Evolutionary conservation across 2,797 vertebrate genomes (phyloP).

Genomic region (Spinus pinus): DNA sequence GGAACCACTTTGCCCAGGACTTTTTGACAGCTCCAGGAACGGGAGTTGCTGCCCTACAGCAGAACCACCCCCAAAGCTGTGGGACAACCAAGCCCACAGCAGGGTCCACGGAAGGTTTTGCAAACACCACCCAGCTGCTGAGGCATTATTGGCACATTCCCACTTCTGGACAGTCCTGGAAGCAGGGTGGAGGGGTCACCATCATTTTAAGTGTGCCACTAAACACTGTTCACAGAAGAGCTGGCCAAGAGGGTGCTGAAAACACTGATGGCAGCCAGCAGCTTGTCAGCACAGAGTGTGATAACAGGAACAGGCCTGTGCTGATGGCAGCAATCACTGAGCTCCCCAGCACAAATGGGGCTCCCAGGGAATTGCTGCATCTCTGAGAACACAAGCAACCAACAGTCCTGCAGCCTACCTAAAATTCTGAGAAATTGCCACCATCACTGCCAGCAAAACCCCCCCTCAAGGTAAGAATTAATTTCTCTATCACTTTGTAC

Average conservation of each 20-base stretch:
- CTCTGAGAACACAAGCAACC: background rate
- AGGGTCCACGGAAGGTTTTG: accelerated
- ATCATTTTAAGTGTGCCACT: background rate
- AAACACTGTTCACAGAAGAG: conserved; percentile 23
- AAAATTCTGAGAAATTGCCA: background rate
- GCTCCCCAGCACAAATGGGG: accelerated
- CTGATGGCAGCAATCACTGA: background rate
- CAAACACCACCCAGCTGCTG: background rate
- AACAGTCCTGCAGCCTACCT: background rate
- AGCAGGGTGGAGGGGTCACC: background rate
- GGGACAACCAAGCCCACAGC: background rate
- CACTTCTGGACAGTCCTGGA: background rate
- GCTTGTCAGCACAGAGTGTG: conserved; percentile 1
- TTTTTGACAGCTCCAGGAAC: background rate
- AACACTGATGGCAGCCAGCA: conserved; percentile 1
- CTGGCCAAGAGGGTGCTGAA: conserved; percentile 51
- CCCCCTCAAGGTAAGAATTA: background rate
- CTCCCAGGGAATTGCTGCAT: background rate
- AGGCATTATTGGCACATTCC: background rate
- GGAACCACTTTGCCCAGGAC: background rate
- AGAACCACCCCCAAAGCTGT: background rate
- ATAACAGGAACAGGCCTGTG: conserved; percentile 9
- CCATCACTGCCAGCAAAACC: background rate
- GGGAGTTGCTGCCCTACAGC: accelerated
- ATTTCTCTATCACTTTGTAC: background rate